Percentiles rank a stretch among this genome's conserved stretches.
phyloP scores from a whole-genome alignment of 2,888 invertebrate species.

The Salpingus planirostris region DNA sequence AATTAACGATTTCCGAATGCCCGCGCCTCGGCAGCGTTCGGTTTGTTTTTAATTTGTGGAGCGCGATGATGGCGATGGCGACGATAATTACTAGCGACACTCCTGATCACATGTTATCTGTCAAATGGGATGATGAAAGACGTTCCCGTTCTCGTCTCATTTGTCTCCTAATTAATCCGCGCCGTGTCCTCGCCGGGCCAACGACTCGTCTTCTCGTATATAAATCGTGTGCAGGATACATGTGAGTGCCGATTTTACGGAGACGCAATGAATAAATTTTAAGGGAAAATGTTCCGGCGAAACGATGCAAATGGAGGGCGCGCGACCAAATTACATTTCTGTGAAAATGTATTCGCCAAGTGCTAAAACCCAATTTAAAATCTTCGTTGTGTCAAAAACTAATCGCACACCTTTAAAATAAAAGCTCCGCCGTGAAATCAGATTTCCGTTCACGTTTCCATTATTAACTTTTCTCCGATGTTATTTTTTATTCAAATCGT shows the following conservation, averaged over 20 bases:
- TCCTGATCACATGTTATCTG: slow-evolving; percentile 18
- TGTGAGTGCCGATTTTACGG: slow-evolving; percentile 5
- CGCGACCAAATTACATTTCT: slow-evolving; percentile 33
- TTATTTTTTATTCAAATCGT: slow-evolving; percentile 44
- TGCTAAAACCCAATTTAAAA: slow-evolving; percentile 41
- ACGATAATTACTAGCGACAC: slow-evolving; percentile 13
- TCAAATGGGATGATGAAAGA: slow-evolving; percentile 32
- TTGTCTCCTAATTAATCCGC: slow-evolving; percentile 36
- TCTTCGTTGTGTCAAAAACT: slow-evolving; percentile 39
- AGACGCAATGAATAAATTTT: slow-evolving; percentile 16
- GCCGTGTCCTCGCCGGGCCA: slow-evolving; percentile 21
- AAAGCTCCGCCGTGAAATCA: slow-evolving; percentile 38
- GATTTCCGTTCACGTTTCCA: slow-evolving; percentile 43
- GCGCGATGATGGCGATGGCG: too few species aligned
- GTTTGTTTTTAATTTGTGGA: too few species aligned
- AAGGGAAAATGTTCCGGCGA: slow-evolving; percentile 7
- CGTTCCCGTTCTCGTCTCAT: slow-evolving; percentile 34
- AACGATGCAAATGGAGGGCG: slow-evolving; percentile 20
- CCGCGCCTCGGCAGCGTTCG: too few species aligned
- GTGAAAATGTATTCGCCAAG: slow-evolving; percentile 34
- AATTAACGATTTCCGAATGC: too few species aligned
- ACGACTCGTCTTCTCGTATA: slow-evolving; percentile 8
- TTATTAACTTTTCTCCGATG: slow-evolving; percentile 44
- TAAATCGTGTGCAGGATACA: not conserved
- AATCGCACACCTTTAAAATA: slow-evolving; percentile 41